Evolutionary conservation across 2,113 vertebrate genomes (phyloP).

Genomic region (Indicator indicator): DNA sequence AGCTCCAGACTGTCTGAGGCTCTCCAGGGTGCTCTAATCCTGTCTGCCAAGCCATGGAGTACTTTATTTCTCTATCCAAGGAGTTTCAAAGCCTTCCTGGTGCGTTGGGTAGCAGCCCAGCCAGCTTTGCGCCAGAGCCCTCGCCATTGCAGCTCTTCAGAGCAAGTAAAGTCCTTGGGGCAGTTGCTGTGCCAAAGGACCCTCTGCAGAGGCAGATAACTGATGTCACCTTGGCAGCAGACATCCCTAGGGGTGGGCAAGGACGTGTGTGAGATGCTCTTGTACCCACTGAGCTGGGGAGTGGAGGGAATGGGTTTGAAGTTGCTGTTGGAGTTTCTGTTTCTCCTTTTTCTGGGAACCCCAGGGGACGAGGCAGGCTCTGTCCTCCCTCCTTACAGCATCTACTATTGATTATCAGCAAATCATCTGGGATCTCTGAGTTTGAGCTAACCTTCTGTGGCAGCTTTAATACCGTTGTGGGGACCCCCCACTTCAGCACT

Average conservation of each 20-base stretch:
- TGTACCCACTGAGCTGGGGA: background rate
- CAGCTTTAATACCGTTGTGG: background rate
- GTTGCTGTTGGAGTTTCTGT: background rate
- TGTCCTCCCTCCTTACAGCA: background rate
- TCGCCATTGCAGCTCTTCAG: background rate
- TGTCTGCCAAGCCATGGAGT: background rate
- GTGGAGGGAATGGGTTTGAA: background rate
- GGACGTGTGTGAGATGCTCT: background rate
- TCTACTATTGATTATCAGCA: background rate
- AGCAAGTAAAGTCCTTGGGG: accelerated
- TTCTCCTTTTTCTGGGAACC: background rate
- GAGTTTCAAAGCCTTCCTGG: constrained; percentile 30
- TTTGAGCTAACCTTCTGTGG: background rate
- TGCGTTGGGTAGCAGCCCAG: background rate
- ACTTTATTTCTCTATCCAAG: constrained; percentile 10
- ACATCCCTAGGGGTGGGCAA: background rate
- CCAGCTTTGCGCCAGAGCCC: background rate
- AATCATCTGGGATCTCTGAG: background rate
- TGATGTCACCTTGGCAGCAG: background rate
- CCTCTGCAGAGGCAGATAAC: constrained; percentile 35
- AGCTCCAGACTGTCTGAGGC: background rate
- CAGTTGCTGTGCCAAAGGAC: background rate
- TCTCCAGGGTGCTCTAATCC: constrained; percentile 28
- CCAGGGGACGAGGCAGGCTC: background rate
- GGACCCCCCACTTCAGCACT: background rate